Evolutionary conservation across 2,797 vertebrate genomes (phyloP).

Genomic region (Syngnathus acus): DNA sequence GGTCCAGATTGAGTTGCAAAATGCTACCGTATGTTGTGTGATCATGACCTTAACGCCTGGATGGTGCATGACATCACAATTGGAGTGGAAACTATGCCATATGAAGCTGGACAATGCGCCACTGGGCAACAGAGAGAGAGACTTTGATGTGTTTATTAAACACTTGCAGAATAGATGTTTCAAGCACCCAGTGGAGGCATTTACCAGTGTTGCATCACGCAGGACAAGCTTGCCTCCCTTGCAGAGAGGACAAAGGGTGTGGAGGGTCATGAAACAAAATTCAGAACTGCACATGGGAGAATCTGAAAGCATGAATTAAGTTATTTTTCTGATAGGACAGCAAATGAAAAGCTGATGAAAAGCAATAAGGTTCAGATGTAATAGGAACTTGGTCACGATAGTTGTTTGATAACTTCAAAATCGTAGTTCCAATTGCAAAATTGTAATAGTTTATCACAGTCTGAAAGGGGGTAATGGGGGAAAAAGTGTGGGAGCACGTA

Average conservation of each 20-base stretch:
- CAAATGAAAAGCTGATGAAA: constrained; percentile 5
- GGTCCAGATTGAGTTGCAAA: neutral
- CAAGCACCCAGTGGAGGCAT: constrained; percentile 3
- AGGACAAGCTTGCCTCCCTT: neutral
- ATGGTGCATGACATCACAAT: constrained; percentile 37
- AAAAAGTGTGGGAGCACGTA: constrained; percentile 42
- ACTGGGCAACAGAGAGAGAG: constrained; percentile 34
- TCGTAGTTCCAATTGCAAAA: neutral
- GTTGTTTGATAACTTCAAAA: neutral
- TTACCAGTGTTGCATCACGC: neutral
- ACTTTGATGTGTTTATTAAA: constrained; percentile 45
- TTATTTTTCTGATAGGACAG: too few species aligned
- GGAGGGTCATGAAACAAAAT: neutral
- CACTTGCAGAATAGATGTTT: constrained; percentile 29
- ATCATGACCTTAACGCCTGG: neutral
- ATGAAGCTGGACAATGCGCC: constrained; percentile 43
- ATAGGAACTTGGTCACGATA: neutral
- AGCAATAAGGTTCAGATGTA: constrained; percentile 5
- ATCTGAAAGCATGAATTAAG: neutral
- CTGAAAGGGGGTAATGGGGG: neutral
- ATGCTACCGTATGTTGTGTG: neutral
- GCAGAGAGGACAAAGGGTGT: neutral
- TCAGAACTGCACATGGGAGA: neutral
- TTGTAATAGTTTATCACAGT: neutral
- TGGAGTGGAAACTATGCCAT: constrained; percentile 48